phyloP scores from a whole-genome alignment of 2,113 vertebrate species.

The Odocoileus virginianus region DNA sequence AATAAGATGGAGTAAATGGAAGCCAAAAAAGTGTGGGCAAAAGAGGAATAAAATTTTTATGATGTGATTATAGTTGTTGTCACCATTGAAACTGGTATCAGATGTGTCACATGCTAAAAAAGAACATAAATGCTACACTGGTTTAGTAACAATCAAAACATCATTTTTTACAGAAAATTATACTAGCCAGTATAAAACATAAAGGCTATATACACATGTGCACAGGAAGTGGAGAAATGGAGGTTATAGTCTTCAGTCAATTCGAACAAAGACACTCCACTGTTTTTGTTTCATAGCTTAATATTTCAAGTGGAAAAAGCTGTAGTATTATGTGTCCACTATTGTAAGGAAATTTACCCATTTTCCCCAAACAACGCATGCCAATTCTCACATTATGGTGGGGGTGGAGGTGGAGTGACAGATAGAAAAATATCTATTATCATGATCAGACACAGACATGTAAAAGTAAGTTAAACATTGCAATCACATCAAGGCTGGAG shows the following conservation, averaged over 20 bases:
- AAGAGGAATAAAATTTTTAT: slow-evolving; percentile 27
- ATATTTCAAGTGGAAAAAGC: background rate
- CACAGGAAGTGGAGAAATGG: background rate
- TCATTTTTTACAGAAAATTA: background rate
- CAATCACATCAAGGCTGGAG: background rate
- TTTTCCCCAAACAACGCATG: background rate
- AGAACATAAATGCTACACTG: slow-evolving; percentile 47
- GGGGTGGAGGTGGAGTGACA: background rate
- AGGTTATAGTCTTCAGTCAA: background rate
- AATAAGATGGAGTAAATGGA: slow-evolving; percentile 60
- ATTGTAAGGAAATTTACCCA: background rate
- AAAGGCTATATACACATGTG: background rate
- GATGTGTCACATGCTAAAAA: slow-evolving; percentile 22
- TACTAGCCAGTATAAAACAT: background rate
- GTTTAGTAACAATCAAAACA: background rate
- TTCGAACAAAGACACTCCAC: background rate
- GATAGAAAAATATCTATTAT: background rate
- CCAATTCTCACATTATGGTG: background rate
- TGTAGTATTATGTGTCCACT: background rate
- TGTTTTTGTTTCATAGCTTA: background rate
- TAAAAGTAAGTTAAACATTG: background rate
- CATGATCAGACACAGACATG: background rate
- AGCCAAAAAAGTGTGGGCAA: slow-evolving; percentile 62
- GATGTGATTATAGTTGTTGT: slow-evolving; percentile 14
- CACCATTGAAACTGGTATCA: slow-evolving; percentile 28